Base-by-base conservation (phyloP, 2,113 vertebrate genomes). In the Hyaena hyaena region DNA sequence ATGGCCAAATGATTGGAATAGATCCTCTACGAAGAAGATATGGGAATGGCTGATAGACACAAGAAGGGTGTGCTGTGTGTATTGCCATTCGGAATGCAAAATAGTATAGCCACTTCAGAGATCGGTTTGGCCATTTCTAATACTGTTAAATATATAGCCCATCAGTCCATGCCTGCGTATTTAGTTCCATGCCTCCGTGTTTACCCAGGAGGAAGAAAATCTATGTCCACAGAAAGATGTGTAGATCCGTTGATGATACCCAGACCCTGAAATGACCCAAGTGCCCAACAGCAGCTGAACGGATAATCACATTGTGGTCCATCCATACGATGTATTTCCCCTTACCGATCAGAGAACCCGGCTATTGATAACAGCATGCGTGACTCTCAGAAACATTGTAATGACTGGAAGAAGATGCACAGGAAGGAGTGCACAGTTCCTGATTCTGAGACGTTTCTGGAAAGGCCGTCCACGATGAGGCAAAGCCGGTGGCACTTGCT, bases 11-110 rank as follows among this genome's bases (percentile, higher is more conserved):
- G 35, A 35, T 15, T n/a, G 31, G 61, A n/a, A n/a, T 10, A 10
- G 28, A 16, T 11, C 7, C 24, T 68, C 55, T 7, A 28, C 26
- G 16, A 19, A 5, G 43, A 43, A 50, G 66, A 12, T 5, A 17
- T 2, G 0, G 19, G n/a, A 43, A 19, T 0, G 1, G 43, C 16
- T 2, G 65, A 3, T 0, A 17, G 39, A 26, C 55, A 23, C 45
- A 0, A 2, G 19, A 43, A 4, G 65, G 65, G 21, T 4, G 21
- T 10, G 10, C 21, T 0, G 2, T 33, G 10, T 45, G 86, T 43
- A 0, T 12, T 24, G 77, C 43, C 1, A 7, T 2, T 4, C 17
- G 43, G 65, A 11, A 23, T 5, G 5, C 39, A 50, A 3, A 21
- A 10, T 14, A 31, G 53, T 3, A 16, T 74, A 31, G 7, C 61